Conservation (phyloP, 2,888 invertebrate genomes). For the Drosophila kokeensis region DNA sequence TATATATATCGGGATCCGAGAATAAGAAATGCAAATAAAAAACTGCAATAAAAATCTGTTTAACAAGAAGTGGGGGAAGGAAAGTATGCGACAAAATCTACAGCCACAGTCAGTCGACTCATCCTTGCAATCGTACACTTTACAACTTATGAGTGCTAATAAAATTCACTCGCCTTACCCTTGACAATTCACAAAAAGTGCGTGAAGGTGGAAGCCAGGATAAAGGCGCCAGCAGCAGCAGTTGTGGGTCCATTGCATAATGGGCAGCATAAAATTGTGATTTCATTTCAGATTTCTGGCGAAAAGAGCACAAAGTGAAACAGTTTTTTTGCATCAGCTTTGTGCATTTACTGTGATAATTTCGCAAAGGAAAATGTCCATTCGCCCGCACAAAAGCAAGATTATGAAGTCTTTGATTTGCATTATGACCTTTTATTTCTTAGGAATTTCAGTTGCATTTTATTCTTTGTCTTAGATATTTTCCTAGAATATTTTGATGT, state of each 20-base stretch:
- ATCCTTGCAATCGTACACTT: slow-evolving; percentile 66
- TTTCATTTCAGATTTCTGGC: slow-evolving; percentile 65
- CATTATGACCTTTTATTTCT: slow-evolving; percentile 3
- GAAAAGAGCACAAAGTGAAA: slow-evolving; percentile 39
- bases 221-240: slow-evolving; percentile 41
- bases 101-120: slow-evolving; percentile 33
- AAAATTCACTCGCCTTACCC: slow-evolving; percentile 74
- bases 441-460: neutral
- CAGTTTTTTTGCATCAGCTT: slow-evolving; percentile 41
- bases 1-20: slow-evolving; percentile 29
- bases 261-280: slow-evolving; percentile 64
- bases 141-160: slow-evolving; percentile 78
- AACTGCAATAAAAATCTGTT: slow-evolving; percentile 81
- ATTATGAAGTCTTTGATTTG: slow-evolving; percentile 36
- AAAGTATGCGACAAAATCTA: slow-evolving; percentile 51
- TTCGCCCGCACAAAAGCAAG: slow-evolving; percentile 9
- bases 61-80: slow-evolving; percentile 62
- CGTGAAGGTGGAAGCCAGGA: slow-evolving; percentile 69
- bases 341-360: slow-evolving; percentile 65
- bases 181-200: slow-evolving; percentile 60
- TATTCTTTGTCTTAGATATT: neutral
- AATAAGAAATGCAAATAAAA: slow-evolving; percentile 64
- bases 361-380: slow-evolving; percentile 37
- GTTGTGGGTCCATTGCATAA: slow-evolving; percentile 28
- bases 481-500: neutral